Evolutionary conservation across 2,113 vertebrate species (phyloP).

Genomic region (Cephalophus harveyi): DNA sequence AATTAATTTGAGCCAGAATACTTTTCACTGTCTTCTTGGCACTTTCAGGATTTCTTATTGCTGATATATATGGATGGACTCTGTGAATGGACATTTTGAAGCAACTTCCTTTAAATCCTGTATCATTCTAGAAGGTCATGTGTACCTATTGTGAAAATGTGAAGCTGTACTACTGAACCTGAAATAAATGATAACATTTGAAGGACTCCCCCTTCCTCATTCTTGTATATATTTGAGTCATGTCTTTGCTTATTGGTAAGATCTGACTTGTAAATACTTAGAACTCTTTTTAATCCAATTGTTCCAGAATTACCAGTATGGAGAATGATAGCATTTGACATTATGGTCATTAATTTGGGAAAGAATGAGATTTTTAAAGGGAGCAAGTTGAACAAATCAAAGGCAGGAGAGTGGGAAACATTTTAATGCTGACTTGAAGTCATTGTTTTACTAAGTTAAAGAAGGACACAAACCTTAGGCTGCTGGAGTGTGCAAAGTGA

Average conservation of each 20-base stretch:
- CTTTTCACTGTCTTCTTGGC: constrained; percentile 65
- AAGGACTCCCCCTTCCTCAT: constrained; percentile 71
- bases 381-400: neutral
- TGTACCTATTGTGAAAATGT: constrained; percentile 81
- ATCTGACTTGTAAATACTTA: neutral
- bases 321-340: neutral
- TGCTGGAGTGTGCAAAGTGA: neutral
- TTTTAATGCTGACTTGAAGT: neutral
- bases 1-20: constrained; percentile 64
- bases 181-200: constrained; percentile 81
- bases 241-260: neutral
- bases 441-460: neutral
- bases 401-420: neutral
- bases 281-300: neutral
- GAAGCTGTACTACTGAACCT: constrained; percentile 78
- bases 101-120: constrained; percentile 55
- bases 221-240: constrained; percentile 48
- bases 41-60: constrained; percentile 69
- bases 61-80: constrained; percentile 70
- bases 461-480: neutral
- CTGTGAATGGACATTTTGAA: constrained; percentile 65
- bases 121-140: constrained; percentile 68
- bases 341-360: neutral
- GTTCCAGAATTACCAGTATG: neutral
- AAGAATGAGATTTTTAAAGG: neutral